These are phyloP conservation scores for Carabus problematicus DNA, from an alignment of 2,888 invertebrate species.

Conservation along the genomic window DNA sequence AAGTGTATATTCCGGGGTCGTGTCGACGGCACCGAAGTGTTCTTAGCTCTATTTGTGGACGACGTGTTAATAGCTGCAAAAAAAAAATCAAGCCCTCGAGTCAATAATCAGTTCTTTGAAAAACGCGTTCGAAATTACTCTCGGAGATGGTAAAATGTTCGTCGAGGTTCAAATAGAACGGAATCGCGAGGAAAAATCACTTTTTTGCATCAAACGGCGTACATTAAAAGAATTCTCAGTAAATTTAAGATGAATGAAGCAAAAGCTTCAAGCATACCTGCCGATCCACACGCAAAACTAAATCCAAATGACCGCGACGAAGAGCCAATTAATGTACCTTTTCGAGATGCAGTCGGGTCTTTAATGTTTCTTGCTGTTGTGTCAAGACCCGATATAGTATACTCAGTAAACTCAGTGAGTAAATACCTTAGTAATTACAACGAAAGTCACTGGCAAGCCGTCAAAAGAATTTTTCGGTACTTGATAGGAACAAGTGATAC, in stretches of 20 bases:
- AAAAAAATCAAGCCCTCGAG: constrained; percentile 18
- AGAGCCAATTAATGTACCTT: background rate
- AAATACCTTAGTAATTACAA: constrained; percentile 20
- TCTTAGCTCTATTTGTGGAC: constrained; percentile 46
- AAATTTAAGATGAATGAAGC: constrained; percentile 28
- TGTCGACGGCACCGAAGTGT: constrained; percentile 16
- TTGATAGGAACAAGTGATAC: constrained; percentile 44
- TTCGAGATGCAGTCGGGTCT: constrained; percentile 26
- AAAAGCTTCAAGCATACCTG: constrained; percentile 26
- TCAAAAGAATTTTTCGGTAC: constrained; percentile 46
- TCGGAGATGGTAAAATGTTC: constrained; percentile 39
- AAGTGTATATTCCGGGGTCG: constrained; percentile 18
- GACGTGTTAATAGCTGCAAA: constrained; percentile 45
- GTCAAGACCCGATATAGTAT: constrained; percentile 29
- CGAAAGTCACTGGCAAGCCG: constrained; percentile 23
- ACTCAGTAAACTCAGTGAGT: constrained; percentile 27
- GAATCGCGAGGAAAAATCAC: background rate
- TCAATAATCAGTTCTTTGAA: constrained; percentile 32
- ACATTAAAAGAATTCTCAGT: constrained; percentile 18
- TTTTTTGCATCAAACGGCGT: constrained; percentile 25
- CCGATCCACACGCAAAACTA: constrained; percentile 29
- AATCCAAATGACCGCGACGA: background rate
- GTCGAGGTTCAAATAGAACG: constrained; percentile 45
- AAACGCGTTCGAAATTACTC: constrained; percentile 41
- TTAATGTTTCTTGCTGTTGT: constrained; percentile 28